Evolutionary conservation across 2,888 invertebrate genomes (phyloP).

Genomic region (Bimastos eiseni): DNA sequence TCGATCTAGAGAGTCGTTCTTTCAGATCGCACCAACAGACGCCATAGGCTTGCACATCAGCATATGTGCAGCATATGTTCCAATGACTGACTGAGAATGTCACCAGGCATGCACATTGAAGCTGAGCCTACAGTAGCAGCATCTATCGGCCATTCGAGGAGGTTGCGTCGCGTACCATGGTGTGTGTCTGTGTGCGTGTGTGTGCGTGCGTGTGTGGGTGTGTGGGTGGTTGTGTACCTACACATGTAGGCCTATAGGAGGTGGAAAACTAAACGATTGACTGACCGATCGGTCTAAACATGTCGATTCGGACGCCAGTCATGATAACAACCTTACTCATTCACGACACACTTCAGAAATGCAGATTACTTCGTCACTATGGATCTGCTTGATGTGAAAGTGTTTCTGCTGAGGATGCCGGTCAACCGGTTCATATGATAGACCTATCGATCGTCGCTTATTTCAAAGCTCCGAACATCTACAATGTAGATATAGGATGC

Average conservation of each 20-base stretch:
- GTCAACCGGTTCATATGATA: too few relatives aligned
- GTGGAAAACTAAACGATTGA: too few relatives aligned
- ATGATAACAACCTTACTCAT: neutral
- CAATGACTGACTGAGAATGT: neutral
- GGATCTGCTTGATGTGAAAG: neutral
- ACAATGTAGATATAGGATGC: too few relatives aligned
- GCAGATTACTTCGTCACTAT: neutral
- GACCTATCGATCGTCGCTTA: too few relatives aligned
- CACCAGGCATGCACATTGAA: neutral
- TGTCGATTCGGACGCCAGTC: neutral
- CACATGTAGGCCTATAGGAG: too few relatives aligned
- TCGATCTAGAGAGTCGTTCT: neutral
- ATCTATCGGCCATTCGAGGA: neutral
- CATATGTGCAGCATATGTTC: neutral
- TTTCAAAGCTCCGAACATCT: too few relatives aligned
- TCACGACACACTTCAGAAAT: neutral
- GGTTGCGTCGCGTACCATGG: neutral
- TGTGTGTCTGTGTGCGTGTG: neutral
- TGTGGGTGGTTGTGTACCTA: too few relatives aligned
- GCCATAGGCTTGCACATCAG: neutral
- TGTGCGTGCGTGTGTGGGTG: neutral
- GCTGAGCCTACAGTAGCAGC: neutral
- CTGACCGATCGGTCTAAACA: too few relatives aligned
- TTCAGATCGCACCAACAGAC: neutral
- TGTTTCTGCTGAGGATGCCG: too few relatives aligned